Evolutionary conservation across 2,113 vertebrate species (phyloP).

Genomic region (Gadus macrocephalus): DNA sequence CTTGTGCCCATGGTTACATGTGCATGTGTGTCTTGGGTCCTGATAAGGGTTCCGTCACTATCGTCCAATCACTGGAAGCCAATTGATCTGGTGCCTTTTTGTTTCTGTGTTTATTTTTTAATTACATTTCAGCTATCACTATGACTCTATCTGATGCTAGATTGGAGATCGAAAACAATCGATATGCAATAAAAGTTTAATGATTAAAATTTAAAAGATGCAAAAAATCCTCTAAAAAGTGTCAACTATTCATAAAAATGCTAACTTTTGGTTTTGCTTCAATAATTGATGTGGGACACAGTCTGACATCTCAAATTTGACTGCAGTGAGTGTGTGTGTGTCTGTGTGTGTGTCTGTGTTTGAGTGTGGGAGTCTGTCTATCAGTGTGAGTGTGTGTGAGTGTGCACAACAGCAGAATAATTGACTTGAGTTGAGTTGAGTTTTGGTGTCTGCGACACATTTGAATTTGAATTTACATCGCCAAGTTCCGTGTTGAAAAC

Average conservation of each 20-base stretch:
- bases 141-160: slow-evolving; percentile 16
- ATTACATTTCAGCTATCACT: slow-evolving; percentile 7
- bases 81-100: no score
- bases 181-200: slow-evolving; percentile 46
- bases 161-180: slow-evolving; percentile 13
- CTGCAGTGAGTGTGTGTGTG: slow-evolving; percentile 10
- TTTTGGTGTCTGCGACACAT: neutral
- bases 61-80: no score
- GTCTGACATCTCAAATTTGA: neutral
- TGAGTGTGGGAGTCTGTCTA: no score
- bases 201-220: slow-evolving; percentile 3
- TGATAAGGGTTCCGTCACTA: no score
- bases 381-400: no score
- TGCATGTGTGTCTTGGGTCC: neutral
- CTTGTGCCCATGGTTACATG: slow-evolving; percentile 26
- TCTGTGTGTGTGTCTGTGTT: slow-evolving; percentile 1
- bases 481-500: slow-evolving; percentile 1
- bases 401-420: neutral
- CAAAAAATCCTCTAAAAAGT: slow-evolving; percentile 22
- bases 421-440: neutral
- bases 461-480: neutral
- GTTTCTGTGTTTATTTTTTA: neutral
- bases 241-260: neutral
- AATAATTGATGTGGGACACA: slow-evolving; percentile 48
- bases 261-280: slow-evolving; percentile 30